Evolutionary conservation across 23 tunicate species (phyloP), one percentile per base, ranked within the genome.

Genomic region (Corella eumyota): DNA sequence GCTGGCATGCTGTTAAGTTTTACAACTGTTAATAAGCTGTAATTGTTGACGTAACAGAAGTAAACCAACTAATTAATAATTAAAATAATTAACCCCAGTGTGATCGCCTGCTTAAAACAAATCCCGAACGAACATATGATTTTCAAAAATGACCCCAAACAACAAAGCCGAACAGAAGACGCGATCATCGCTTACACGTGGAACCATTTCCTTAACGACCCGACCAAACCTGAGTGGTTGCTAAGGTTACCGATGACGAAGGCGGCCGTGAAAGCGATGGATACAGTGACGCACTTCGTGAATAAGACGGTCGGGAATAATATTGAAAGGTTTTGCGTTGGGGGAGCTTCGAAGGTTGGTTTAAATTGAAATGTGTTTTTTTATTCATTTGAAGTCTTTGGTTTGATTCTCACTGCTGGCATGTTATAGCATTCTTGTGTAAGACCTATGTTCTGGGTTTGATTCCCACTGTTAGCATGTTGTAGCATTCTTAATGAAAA

Each of bases 161-260:
- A 80, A 19, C 79, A 74, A 32, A 45, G 66, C 26, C 64, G 97
- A 34, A 69, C 97, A 6, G 97, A 90, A 46, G 97, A 90, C 61
- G 91, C 60, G 13, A 90, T 90, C n/a, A 90, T 90, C 24, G 97
- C 91, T 1, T 90, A 90, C 64, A 90, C 97, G 5, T 90, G 97
- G 97, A 61, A 79, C 26, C 90, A 83, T 51, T 90, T 90, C 40
- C 52, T 90, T 1, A 84, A 90, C 38, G 73, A 83, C 38, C 91
- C 84, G 1, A 45, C 77, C 59, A 63, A 90, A 35, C 97, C 91
- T 1, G 97, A 90, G 51, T 74, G 85, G 91, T 60, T 90, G 1
- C 66, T 90, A 20, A 31, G 90, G n/a, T 21, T 90, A 91, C 97
- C 97, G 1, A 90, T 90, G 97, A 83, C 85, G 60, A 90, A 90